Evolutionary conservation across 2,113 vertebrate genomes (phyloP).

Genomic region (Chauna torquata): DNA sequence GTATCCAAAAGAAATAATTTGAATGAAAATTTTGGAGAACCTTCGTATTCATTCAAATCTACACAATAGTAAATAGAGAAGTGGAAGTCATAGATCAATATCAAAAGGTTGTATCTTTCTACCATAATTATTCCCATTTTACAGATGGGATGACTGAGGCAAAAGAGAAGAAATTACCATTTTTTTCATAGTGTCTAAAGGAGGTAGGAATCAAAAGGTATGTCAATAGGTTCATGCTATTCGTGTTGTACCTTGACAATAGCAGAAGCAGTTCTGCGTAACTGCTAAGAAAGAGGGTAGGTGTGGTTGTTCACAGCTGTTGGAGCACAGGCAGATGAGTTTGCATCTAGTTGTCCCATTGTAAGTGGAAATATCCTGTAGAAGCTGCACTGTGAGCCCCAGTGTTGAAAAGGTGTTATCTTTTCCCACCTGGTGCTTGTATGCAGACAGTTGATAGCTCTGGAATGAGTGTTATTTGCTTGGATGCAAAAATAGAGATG

Average conservation of each 20-base stretch:
- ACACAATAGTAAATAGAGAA: not conserved
- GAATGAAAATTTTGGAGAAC: not conserved
- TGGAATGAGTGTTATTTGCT: not conserved
- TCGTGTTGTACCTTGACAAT: not conserved
- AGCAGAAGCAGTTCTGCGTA: not conserved
- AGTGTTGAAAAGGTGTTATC: not conserved
- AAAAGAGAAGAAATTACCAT: not conserved
- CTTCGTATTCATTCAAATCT: not conserved
- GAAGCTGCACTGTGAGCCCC: not conserved
- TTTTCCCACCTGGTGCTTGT: not conserved
- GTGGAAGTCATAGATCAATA: not conserved
- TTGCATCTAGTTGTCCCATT: not conserved
- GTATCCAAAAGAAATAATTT: not conserved
- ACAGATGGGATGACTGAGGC: not conserved
- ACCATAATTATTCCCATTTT: not conserved
- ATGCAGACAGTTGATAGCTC: not conserved
- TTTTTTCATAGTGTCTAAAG: not conserved
- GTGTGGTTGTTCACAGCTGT: not conserved
- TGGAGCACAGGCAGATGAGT: not conserved
- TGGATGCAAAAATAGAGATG: not conserved
- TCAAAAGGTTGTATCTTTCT: not conserved
- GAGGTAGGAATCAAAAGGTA: not conserved
- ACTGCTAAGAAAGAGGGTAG: not conserved
- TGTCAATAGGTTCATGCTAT: not conserved
- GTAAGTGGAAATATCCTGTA: not conserved